Base-by-base conservation (phyloP, 2,888 invertebrate species). In the Adelphocoris suturalis region DNA sequence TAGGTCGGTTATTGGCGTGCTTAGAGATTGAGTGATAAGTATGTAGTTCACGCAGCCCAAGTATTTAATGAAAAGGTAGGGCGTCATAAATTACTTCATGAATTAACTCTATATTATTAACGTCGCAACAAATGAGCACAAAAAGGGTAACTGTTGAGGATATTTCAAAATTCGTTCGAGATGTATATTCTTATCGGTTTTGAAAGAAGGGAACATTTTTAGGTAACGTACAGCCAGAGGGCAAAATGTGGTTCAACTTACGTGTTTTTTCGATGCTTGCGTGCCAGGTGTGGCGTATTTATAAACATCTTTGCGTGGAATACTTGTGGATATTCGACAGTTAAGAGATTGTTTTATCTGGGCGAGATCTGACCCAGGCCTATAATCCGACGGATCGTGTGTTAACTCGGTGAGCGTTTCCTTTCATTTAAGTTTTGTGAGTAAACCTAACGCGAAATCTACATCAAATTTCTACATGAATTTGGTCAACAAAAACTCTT, bases 61-160 rank as follows among this genome's bases (percentile, higher is more conserved):
- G 68, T 0, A 11, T 57, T n/a, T 86, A 86, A 86, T 86, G 75
- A 75, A 75, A 86, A 75, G 48, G 86, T 4, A 46, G 61, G 37
- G 68, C 13, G 86, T 23, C 37, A 86, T 68, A 75, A 86, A 86
- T 86, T 52, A 52, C 52, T 48, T 52, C 52, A 52, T 27, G 37
- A 46, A 78, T 78, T 19, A 78, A 37, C 47, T 7, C 13, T 14
- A 19, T 46, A 37, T 37, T 0, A 78, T 78, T 78, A 46, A 16
- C 68, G 68, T 68, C 68, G 76, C 9, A n/a, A 78, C 78, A 78
- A 78, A 78, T 78, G 46, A 78, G 47, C 78, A 4, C n/a, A 78
- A n/a, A 78, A 46, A 46, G 19, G 16, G 11, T 19, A 27, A 68
- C 12, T 13, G 68, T 68, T 68, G 68, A 13, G 12, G 23, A 12